Evolutionary conservation across 2,113 vertebrate species (phyloP).

Genomic region (Xenotilapia leptura): DNA sequence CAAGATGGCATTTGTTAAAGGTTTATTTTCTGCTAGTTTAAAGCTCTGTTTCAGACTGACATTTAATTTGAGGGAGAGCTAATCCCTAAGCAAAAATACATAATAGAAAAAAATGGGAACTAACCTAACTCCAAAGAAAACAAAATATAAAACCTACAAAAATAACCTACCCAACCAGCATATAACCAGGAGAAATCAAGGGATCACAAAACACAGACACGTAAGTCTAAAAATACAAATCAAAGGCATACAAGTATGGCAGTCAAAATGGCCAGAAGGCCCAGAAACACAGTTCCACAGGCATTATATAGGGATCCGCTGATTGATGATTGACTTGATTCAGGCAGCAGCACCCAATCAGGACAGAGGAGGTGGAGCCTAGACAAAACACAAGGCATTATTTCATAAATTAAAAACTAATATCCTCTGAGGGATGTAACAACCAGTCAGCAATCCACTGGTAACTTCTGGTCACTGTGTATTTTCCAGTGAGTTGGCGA

Average conservation of each 20-base stretch:
- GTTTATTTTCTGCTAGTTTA: not conserved
- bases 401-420: not conserved
- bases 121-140: not conserved
- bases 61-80: not conserved
- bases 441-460: not conserved
- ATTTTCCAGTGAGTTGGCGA: not conserved
- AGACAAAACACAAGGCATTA: not conserved
- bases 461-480: not conserved
- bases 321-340: not conserved
- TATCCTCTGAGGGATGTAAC: not conserved
- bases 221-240: not conserved
- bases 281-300: not conserved
- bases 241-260: not conserved
- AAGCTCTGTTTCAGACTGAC: not conserved
- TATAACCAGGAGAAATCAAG: not conserved
- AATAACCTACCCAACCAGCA: not conserved
- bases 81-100: not conserved
- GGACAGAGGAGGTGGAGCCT: not conserved
- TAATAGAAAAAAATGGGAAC: not conserved
- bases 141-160: not conserved
- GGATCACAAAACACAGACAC: not conserved
- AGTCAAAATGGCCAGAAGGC: not conserved
- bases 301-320: not conserved
- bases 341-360: not conserved
- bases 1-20: not conserved